Conservation (phyloP, 2,113 vertebrate genomes). For the Axis porcinus region DNA sequence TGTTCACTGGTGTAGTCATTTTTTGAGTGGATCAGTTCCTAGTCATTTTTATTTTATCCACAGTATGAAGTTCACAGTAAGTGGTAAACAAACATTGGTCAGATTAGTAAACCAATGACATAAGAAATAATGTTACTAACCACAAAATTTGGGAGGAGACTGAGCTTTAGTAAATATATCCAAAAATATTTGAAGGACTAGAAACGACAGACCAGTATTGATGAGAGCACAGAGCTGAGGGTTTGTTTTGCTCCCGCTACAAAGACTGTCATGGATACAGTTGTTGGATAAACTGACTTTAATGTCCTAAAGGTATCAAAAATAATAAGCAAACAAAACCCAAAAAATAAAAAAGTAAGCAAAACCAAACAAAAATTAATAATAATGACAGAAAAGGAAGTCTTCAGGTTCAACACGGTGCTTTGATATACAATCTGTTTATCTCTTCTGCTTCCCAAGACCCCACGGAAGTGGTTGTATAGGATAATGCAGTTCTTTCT, state of each 20-base stretch:
- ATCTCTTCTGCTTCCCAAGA: no score
- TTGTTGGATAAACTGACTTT: background rate
- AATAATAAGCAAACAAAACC: background rate
- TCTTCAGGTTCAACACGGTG: background rate
- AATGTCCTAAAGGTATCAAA: background rate
- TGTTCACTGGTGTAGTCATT: background rate
- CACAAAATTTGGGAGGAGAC: background rate
- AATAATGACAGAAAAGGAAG: background rate
- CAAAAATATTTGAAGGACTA: background rate
- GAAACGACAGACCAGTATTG: background rate
- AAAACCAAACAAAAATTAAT: background rate
- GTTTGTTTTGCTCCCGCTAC: background rate
- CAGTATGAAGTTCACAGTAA: background rate
- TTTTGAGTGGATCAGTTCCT: background rate
- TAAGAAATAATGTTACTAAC: background rate
- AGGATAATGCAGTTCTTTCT: rapidly evolving
- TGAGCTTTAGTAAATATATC: background rate
- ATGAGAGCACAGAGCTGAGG: background rate
- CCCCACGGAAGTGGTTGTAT: rapidly evolving
- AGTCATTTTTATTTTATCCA: background rate
- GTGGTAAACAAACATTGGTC: background rate
- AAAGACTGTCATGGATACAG: no score
- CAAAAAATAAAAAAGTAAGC: background rate
- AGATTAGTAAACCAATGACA: background rate
- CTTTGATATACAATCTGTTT: background rate